Evolutionary conservation across 1,140 invertebrate species (phyloP).

Genomic region (Polypedilum pembai): DNA sequence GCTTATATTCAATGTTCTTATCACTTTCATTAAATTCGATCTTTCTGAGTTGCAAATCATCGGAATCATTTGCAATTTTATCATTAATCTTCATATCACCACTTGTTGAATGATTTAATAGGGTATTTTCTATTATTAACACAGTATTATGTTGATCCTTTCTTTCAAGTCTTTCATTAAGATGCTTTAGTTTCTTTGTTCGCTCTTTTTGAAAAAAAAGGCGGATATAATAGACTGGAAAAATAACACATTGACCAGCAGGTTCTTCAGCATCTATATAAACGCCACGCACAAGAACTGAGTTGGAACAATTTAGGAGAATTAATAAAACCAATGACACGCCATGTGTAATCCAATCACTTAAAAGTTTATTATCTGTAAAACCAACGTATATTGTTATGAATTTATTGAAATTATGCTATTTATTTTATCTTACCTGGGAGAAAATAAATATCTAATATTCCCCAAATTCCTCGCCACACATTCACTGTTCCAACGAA

Average conservation of each 20-base stretch:
- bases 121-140: slow-evolving; percentile 28
- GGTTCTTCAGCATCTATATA: slow-evolving; percentile 77
- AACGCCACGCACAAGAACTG: slow-evolving; percentile 71
- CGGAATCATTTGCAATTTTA: neutral
- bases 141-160: slow-evolving; percentile 33
- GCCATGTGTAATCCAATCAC: slow-evolving; percentile 68
- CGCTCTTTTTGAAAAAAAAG: slow-evolving; percentile 62
- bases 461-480: slow-evolving; percentile 77
- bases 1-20: neutral
- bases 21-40: slow-evolving; percentile 28
- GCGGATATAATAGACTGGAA: slow-evolving; percentile 71
- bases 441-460: slow-evolving; percentile 69
- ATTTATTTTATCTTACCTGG: slow-evolving; percentile 50
- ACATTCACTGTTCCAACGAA: slow-evolving; percentile 77
- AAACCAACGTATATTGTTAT: slow-evolving; percentile 31
- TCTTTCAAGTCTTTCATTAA: slow-evolving; percentile 38
- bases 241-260: slow-evolving; percentile 67
- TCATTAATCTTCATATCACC: neutral
- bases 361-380: slow-evolving; percentile 58
- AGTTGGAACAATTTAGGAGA: slow-evolving; percentile 75
- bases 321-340: slow-evolving; percentile 65
- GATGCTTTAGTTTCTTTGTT: slow-evolving; percentile 48
- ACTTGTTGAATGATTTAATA: slow-evolving; percentile 1
- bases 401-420: neutral
- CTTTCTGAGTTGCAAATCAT: neutral